Evolutionary conservation across 2,888 invertebrate species (phyloP).

Genomic region (Cynaeus angustus): DNA sequence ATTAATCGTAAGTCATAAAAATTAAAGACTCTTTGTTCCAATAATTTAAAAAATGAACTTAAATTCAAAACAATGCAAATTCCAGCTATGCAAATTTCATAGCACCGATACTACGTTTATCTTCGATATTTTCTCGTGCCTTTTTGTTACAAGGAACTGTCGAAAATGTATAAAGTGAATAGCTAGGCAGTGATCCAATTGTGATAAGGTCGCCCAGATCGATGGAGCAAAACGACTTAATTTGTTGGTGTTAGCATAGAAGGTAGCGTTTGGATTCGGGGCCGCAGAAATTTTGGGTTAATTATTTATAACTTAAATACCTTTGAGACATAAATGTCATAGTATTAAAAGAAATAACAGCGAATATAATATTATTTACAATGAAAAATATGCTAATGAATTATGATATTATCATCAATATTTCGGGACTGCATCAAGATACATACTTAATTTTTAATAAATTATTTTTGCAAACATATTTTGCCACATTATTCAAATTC

Average conservation of each 20-base stretch:
- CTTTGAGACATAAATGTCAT: slow-evolving; percentile 42
- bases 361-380: slow-evolving; percentile 47
- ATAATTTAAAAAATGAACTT: no score
- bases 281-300: slow-evolving; percentile 29
- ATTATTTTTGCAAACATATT: slow-evolving; percentile 49
- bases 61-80: no score
- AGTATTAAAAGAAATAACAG: slow-evolving; percentile 39
- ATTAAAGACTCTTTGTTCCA: no score
- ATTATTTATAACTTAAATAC: slow-evolving; percentile 40
- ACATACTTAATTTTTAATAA: slow-evolving; percentile 48
- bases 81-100: no score
- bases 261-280: slow-evolving; percentile 16
- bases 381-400: slow-evolving; percentile 48
- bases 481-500: slow-evolving; percentile 45
- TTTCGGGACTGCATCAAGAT: slow-evolving; percentile 46
- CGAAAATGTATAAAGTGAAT: slow-evolving; percentile 1
- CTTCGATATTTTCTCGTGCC: no score
- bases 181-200: slow-evolving; percentile 8
- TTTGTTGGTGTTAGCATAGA: slow-evolving; percentile 12
- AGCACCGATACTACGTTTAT: no score
- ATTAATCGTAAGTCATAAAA: no score
- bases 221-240: slow-evolving; percentile 29
- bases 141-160: neutral
- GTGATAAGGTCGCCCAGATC: slow-evolving; percentile 17
- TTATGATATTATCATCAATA: slow-evolving; percentile 43